Evolutionary conservation across 2,797 vertebrate genomes (phyloP), one percentile per base, ranked within the genome.

Genomic region (Melanotaenia nigrans): DNA sequence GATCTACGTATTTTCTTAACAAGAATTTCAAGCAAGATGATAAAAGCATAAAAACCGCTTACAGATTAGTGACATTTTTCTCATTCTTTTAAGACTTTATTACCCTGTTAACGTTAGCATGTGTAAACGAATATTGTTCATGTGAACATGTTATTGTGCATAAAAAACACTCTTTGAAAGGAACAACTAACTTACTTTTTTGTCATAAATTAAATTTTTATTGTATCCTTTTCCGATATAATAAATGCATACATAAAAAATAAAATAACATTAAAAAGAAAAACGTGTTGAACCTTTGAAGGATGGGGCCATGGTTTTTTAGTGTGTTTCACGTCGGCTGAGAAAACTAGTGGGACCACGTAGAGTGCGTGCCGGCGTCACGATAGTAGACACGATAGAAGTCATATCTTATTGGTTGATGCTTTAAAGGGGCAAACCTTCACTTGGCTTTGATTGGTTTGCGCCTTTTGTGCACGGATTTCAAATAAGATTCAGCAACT

Each of bases 381-480:
- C 3, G 0, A 4, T 5, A 1, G 1, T 2, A 30, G 30, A 5
- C 30, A 30, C 30, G 4, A 30, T 4, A 3, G 0, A 33, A 1
- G 0, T 22, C 9, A 1, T 7, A 22, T 61, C 30, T 61, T 24
- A 92, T 93, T 94, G 90, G 93, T 49, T 20, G 5, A 1, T 0
- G 5, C 3, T 85, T 92, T 92, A 93, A 94, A 92, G 83, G 75
- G 66, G 24, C 20, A 1, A 0, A 4, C 7, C 0, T 24, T 22
- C 24, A 0, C 68, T 68, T 14, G 0, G 18, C 5, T 71, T 16
- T 81, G 67, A 94, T 94, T 94, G 93, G 94, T 55, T 70, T 16
- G 32, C 40, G 53, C 51, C 32, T 69, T 92, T 93, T 90, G 40
- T 56, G 81, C 90, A 90, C 93, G 65, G 81, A 90, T 91, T 95